Base-by-base conservation (phyloP, 1,140 invertebrate species). In the Lethrus apterus region DNA sequence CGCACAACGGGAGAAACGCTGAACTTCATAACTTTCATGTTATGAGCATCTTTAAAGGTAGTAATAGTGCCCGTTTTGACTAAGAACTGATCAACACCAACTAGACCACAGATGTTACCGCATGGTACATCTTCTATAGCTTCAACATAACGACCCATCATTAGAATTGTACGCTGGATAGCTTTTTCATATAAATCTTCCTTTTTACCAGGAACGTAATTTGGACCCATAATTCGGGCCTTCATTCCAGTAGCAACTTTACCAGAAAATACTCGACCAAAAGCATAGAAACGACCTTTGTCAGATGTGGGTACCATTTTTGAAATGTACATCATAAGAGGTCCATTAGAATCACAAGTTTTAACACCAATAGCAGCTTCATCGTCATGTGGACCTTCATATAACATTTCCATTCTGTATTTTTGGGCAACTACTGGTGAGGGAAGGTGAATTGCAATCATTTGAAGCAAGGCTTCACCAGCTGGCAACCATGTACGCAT, bases 301-400 rank as follows among this genome's bases (percentile, higher is more conserved):
- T 99, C 97, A 29, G 91, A 89, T 3, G 97, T 99, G 45, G 97
- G 97, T 70, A 99, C 97, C 97, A 99, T 99, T 75, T 99, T 99
- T 15, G 94, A 98, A 52, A 99, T 80, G 79, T 99, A 99, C 96
- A 99, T 99, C 95, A 99, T 99, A 18, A 99, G 77, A 14, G 93
- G 95, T 54, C 84, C 97, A 58, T 95, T 86, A 4, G 93, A 85
- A 71, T 99, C 91, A 69, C 96, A 99, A 62, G 70, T 89, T 81
- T 84, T 48, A 54, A 88, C 83, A 76, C 86, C 92, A 56, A 93
- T 58, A 60, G 93, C 95, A 56, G 91, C 93, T 62, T 94, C 90
- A 72, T 99, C 97, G 69, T 99, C 96, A 58, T 83, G 83, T 44
- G 96, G 96, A 70, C 92, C 97, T 79, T 96, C 94, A 67, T 94